Evolutionary conservation across 1,140 invertebrate genomes (phyloP).

Genomic region (Drosophila tani): DNA sequence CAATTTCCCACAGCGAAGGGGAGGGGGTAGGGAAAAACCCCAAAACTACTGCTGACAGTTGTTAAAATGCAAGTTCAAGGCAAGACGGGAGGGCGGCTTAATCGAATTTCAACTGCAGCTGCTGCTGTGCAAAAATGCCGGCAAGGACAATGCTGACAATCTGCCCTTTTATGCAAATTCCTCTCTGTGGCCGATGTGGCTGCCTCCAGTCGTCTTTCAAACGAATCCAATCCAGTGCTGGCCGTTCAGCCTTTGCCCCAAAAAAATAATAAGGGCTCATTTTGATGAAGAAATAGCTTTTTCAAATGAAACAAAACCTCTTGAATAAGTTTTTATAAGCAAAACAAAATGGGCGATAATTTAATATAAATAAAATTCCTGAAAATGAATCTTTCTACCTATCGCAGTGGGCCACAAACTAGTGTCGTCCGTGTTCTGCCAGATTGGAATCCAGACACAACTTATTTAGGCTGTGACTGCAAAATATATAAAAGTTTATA

Average conservation of each 20-base stretch:
- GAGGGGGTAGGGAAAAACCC: neutral
- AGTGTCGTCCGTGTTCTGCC: slow-evolving; percentile 6
- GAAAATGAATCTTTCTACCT: neutral
- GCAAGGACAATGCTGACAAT: slow-evolving; percentile 59
- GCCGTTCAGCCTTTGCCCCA: neutral
- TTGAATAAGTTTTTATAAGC: too few species aligned
- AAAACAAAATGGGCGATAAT: neutral
- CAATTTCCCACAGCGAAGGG: slow-evolving; percentile 6
- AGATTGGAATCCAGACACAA: neutral
- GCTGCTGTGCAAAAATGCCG: slow-evolving; percentile 14
- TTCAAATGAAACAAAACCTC: neutral
- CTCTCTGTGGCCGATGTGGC: slow-evolving; percentile 56
- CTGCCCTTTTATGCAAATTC: slow-evolving; percentile 68
- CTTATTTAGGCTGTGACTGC: slow-evolving; percentile 14
- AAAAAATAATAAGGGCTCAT: too few species aligned
- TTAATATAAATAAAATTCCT: neutral
- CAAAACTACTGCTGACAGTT: slow-evolving; percentile 21
- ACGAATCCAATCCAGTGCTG: neutral
- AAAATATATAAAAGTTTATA: slow-evolving; percentile 13
- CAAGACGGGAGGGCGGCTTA: slow-evolving; percentile 29
- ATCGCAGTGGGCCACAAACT: slow-evolving; percentile 24
- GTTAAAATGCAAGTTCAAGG: slow-evolving; percentile 40
- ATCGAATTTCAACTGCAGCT: slow-evolving; percentile 60
- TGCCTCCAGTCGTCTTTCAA: slow-evolving; percentile 35
- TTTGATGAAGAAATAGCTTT: neutral